A percentile compares a stretch with the other conserved stretches of the same genome.
phyloP scores from a whole-genome alignment of 2,113 vertebrate species.

The Marmota monax region DNA sequence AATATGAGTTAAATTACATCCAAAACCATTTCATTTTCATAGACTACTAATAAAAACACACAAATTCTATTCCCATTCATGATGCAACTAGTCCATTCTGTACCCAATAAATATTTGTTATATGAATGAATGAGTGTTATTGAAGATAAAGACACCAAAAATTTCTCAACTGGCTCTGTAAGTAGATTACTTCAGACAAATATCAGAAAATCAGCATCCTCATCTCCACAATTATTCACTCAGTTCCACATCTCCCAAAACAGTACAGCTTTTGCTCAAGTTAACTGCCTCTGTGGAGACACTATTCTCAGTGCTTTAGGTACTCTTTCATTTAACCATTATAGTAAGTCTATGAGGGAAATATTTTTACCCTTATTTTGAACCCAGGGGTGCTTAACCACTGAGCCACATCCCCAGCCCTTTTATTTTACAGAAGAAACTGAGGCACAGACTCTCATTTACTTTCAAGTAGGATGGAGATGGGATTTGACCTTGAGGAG shows the following conservation, averaged over 20 bases:
- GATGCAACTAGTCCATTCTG: neutral
- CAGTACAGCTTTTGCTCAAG: conserved; percentile 60
- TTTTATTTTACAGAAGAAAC: conserved; percentile 22
- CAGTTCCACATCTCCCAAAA: conserved; percentile 75
- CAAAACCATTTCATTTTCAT: conserved; percentile 66
- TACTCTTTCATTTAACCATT: neutral
- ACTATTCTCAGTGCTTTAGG: neutral
- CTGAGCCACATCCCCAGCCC: no score
- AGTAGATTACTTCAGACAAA: conserved; percentile 79
- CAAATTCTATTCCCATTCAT: neutral
- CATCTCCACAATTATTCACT: conserved; percentile 74
- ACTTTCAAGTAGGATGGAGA: neutral
- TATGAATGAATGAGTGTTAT: conserved; percentile 9
- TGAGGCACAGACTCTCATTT: conserved; percentile 12
- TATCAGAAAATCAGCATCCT: conserved; percentile 69
- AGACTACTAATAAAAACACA: conserved; percentile 67
- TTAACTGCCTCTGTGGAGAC: neutral
- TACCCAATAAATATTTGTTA: conserved; percentile 35
- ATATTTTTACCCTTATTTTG: neutral
- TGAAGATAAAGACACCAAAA: conserved; percentile 67
- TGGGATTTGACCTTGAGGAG: neutral
- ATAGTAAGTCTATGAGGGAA: neutral
- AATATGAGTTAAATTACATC: conserved; percentile 71
- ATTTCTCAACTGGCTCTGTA: conserved; percentile 58
- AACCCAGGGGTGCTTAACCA: no score